phyloP scores from a whole-genome alignment of 2,113 vertebrate species.

The Mobula hypostoma region DNA sequence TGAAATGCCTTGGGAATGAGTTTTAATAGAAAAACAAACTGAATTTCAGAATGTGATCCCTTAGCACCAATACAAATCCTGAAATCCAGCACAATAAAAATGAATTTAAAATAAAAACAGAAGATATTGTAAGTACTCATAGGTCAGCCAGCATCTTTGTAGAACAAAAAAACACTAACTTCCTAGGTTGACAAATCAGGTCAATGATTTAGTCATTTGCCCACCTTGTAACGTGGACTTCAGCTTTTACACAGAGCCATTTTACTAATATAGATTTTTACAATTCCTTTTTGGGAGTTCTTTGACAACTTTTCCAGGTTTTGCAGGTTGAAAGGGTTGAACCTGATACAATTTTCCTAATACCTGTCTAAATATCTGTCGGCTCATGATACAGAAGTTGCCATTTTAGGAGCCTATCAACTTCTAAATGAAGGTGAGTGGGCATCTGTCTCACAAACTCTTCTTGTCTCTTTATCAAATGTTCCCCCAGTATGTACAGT shows the following conservation, averaged over 20 bases:
- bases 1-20: not conserved
- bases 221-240: not conserved
- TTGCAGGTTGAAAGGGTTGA: not conserved
- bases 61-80: constrained; percentile 8
- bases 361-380: not conserved
- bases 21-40: constrained; percentile 18
- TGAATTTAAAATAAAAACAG: not conserved
- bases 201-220: not conserved
- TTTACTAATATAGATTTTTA: not conserved
- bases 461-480: not conserved
- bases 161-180: no score
- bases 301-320: not conserved
- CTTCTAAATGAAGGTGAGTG: not conserved
- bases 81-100: constrained; percentile 8
- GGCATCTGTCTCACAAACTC: not conserved
- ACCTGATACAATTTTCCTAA: not conserved
- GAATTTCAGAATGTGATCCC: not conserved
- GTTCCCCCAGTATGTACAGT: not conserved
- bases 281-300: not conserved
- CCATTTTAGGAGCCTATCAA: not conserved
- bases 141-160: no score
- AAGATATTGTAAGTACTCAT: no score
- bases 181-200: no score
- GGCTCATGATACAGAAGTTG: no score
- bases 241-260: not conserved